Evolutionary conservation across 2,797 vertebrate genomes (phyloP).

Genomic region (Chanos chanos): DNA sequence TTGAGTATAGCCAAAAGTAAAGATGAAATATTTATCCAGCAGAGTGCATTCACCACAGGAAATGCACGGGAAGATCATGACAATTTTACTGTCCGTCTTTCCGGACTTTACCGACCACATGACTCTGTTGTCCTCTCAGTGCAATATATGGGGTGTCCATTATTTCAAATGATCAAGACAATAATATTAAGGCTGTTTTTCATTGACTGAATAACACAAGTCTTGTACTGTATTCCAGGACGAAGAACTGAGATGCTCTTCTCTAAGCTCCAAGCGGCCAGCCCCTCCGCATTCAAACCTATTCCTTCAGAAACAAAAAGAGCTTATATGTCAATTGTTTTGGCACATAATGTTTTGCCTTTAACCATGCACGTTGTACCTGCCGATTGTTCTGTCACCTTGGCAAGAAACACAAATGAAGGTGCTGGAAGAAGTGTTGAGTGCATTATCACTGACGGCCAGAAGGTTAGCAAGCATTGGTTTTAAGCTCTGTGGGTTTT

Average conservation of each 20-base stretch:
- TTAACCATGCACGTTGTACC: no score
- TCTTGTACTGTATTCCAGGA: conserved; percentile 14
- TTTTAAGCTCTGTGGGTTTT: conserved; percentile 29
- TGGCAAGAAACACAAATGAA: conserved; percentile 3
- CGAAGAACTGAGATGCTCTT: conserved; percentile 50
- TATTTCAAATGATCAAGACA: conserved; percentile 41
- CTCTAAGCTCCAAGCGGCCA: no score
- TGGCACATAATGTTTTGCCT: no score
- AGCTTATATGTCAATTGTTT: no score
- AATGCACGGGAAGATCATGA: conserved; percentile 10
- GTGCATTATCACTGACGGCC: conserved; percentile 46
- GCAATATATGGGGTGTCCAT: conserved; percentile 53
- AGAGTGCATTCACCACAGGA: conserved; percentile 25
- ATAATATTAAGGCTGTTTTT: no score
- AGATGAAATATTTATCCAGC: conserved; percentile 12
- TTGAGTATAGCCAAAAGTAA: conserved; percentile 29
- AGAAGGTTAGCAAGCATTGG: conserved; percentile 31
- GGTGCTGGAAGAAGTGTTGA: conserved; percentile 12
- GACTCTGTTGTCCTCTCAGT: conserved; percentile 49
- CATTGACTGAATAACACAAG: neutral
- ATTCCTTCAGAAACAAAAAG: no score
- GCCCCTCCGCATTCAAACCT: no score
- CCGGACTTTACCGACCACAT: conserved; percentile 40
- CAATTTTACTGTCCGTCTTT: conserved; percentile 45
- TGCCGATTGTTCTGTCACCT: conserved; percentile 29